Conservation (phyloP, 35 echinoderm and acorn worm species). For the Heliocidaris tuberculata region DNA sequence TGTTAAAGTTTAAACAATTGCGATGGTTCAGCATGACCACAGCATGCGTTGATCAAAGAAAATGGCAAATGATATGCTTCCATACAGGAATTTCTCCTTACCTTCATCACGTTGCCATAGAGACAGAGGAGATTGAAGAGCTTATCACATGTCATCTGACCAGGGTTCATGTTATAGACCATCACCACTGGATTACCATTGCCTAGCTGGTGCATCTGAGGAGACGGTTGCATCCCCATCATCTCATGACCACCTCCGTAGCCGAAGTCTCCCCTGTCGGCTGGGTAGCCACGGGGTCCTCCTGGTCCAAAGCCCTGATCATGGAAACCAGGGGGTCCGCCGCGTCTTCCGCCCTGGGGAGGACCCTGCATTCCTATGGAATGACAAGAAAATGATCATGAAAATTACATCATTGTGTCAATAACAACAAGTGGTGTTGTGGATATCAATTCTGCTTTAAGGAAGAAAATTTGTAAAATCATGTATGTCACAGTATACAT, state of each 20-base stretch:
- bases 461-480: no score
- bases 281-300: conserved; percentile 50
- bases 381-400: no score
- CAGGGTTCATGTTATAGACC: conserved; percentile 88
- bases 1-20: no score
- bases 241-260: conserved; percentile 60
- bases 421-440: no score
- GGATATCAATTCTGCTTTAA: not conserved
- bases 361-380: conserved; percentile 57
- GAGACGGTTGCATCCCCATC: conserved; percentile 72
- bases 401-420: no score
- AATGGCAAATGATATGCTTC: no score
- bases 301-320: conserved; percentile 41
- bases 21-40: no score
- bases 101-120: conserved; percentile 98
- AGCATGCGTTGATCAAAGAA: no score
- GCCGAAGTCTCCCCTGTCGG: conserved; percentile 59
- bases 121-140: conserved; percentile 96
- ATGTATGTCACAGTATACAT: no score
- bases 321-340: conserved; percentile 20
- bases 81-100: not conserved
- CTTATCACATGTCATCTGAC: conserved; percentile 98
- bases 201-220: conserved; percentile 63
- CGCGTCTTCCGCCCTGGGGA: conserved; percentile 48
- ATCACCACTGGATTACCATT: conserved; percentile 86